A percentile compares a stretch with the other conserved stretches of the same genome.
Evolutionary conservation across 2,888 invertebrate genomes (phyloP).

Genomic region (Anorthoa munda): DNA sequence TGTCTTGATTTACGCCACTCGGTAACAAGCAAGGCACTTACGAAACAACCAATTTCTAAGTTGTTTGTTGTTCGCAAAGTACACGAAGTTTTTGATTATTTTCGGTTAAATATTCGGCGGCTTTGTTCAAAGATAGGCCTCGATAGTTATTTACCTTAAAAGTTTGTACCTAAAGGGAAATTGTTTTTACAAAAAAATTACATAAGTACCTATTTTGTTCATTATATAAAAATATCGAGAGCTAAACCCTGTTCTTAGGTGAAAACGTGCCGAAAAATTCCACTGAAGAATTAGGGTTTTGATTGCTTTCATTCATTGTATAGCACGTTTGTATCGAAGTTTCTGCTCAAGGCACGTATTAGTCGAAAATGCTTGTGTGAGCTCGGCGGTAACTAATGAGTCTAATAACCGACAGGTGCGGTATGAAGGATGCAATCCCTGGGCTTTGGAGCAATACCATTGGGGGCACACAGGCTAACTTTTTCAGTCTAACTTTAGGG

Average conservation of each 20-base stretch:
- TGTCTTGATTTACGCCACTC: constrained; percentile 31
- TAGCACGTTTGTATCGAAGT: constrained; percentile 9
- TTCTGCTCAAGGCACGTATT: neutral
- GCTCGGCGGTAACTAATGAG: neutral
- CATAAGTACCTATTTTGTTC: no score
- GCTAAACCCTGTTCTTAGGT: neutral
- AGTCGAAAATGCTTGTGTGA: neutral
- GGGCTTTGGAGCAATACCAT: neutral
- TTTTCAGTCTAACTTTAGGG: neutral
- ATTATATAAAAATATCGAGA: no score
- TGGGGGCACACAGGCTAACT: neutral
- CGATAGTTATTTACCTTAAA: constrained; percentile 9
- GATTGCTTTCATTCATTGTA: constrained; percentile 11
- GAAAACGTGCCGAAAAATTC: neutral
- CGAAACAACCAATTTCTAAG: constrained; percentile 42
- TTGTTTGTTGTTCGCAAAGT: constrained; percentile 47
- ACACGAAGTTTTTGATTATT: constrained; percentile 37
- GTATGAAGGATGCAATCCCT: neutral
- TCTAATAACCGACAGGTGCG: neutral
- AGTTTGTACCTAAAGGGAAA: neutral
- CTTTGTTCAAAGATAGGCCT: neutral
- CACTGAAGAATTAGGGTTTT: neutral
- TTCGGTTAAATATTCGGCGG: constrained; percentile 23
- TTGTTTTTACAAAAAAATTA: neutral
- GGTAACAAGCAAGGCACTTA: constrained; percentile 24